Evolutionary conservation across 2,888 invertebrate genomes (phyloP).

Genomic region (Philopedon plagiatum): DNA sequence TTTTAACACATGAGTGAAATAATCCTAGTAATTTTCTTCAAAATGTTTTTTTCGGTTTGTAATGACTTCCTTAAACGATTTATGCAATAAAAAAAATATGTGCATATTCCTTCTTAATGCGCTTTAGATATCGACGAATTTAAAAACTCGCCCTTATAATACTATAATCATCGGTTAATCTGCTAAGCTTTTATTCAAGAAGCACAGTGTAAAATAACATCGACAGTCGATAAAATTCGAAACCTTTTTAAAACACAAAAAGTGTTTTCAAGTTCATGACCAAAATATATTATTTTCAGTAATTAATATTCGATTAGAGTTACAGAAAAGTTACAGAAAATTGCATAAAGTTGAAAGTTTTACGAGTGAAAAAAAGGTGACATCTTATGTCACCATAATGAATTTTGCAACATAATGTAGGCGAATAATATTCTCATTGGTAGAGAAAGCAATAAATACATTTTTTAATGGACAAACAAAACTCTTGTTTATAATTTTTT

Average conservation of each 20-base stretch:
- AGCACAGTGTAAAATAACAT: not conserved
- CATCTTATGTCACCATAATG: slow-evolving; percentile 9
- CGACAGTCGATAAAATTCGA: not conserved
- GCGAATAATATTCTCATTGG: not conserved
- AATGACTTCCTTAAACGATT: too few relatives aligned
- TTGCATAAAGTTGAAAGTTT: slow-evolving; percentile 24
- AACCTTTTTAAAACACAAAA: not conserved
- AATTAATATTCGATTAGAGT: not conserved
- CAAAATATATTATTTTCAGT: too few relatives aligned
- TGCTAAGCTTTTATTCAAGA: too few relatives aligned
- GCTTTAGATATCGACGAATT: too few relatives aligned
- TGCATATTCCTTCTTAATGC: too few relatives aligned
- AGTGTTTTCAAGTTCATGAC: too few relatives aligned
- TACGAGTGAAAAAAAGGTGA: slow-evolving; percentile 9
- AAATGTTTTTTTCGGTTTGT: too few relatives aligned
- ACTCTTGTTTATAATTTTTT: not conserved
- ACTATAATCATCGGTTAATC: too few relatives aligned
- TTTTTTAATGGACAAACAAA: not conserved
- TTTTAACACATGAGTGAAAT: too few relatives aligned
- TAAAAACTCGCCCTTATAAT: too few relatives aligned
- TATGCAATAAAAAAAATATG: too few relatives aligned
- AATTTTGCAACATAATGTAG: slow-evolving; percentile 17
- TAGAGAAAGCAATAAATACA: not conserved
- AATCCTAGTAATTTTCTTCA: too few relatives aligned
- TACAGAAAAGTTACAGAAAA: not conserved